These are phyloP conservation scores for Drosophila nr. perissopoda DNA, from an alignment of 2,888 invertebrate genomes.

Conservation along the genomic window DNA sequence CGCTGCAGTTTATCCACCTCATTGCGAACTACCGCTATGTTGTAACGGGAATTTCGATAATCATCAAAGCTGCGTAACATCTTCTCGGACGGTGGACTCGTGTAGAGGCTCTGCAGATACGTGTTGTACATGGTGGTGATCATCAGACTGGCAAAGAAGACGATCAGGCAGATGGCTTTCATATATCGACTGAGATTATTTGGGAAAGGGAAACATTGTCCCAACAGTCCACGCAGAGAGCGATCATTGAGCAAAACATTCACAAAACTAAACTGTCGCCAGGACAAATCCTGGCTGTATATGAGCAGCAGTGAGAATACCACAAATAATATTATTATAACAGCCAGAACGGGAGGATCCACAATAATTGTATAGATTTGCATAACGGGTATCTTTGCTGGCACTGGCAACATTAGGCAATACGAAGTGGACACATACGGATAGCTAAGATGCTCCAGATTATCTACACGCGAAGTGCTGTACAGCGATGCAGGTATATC, in stretches of 20 bases:
- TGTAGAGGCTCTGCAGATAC: slow-evolving; percentile 60
- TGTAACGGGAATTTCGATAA: slow-evolving; percentile 8
- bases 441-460: slow-evolving; percentile 44
- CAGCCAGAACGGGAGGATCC: slow-evolving; percentile 22
- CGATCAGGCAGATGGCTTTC: slow-evolving; percentile 44
- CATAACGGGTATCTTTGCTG: slow-evolving; percentile 32
- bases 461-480: accelerated
- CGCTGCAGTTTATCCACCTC: slow-evolving; percentile 7
- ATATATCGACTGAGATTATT: slow-evolving; percentile 16
- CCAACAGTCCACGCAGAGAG: slow-evolving; percentile 65
- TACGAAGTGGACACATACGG: slow-evolving; percentile 44
- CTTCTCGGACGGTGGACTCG: slow-evolving; percentile 33
- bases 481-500: slow-evolving; percentile 45
- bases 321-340: slow-evolving; percentile 31
- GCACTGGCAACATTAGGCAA: slow-evolving; percentile 66
- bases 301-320: slow-evolving; percentile 53
- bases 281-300: slow-evolving; percentile 47
- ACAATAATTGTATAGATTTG: slow-evolving; percentile 51
- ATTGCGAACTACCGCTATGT: background rate
- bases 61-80: slow-evolving; percentile 20
- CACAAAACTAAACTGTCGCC: slow-evolving; percentile 35
- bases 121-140: slow-evolving; percentile 66
- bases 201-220: slow-evolving; percentile 61
- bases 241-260: slow-evolving; percentile 64
- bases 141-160: slow-evolving; percentile 66